Percentiles rank a stretch among this genome's conserved stretches.
Conservation (phyloP, 2,113 vertebrate species). For the Trinectes maculatus region DNA sequence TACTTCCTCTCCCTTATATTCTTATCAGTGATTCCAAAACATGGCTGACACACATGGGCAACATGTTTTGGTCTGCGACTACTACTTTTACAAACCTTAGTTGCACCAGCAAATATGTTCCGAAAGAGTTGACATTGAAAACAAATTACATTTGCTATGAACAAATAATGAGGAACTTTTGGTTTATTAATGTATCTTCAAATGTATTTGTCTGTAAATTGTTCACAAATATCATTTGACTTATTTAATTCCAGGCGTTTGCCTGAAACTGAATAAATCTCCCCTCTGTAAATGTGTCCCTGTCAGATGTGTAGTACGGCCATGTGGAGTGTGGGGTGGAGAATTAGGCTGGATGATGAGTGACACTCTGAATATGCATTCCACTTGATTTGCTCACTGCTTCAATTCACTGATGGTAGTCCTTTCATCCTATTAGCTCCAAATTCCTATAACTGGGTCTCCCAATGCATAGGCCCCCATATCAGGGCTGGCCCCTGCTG, state of each 20-base stretch:
- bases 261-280: conserved; percentile 9
- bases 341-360: conserved; percentile 39
- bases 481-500: conserved; percentile 73
- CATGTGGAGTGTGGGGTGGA: conserved; percentile 13
- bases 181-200: no score
- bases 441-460: conserved; percentile 79
- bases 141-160: no score
- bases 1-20: neutral
- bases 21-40: neutral
- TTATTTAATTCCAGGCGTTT: neutral
- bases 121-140: no score
- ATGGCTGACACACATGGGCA: neutral
- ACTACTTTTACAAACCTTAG: no score
- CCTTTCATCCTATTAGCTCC: conserved; percentile 78
- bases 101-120: no score
- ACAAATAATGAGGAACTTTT: no score
- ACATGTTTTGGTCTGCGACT: no score
- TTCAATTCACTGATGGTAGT: conserved; percentile 72
- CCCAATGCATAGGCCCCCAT: conserved; percentile 72
- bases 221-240: conserved; percentile 13
- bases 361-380: conserved; percentile 73
- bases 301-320: neutral
- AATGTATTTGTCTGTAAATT: no score
- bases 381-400: conserved; percentile 70
- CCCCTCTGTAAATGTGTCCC: neutral